Conservation (phyloP, 2,797 vertebrate genomes). For the Ambastaia sidthimunki region DNA sequence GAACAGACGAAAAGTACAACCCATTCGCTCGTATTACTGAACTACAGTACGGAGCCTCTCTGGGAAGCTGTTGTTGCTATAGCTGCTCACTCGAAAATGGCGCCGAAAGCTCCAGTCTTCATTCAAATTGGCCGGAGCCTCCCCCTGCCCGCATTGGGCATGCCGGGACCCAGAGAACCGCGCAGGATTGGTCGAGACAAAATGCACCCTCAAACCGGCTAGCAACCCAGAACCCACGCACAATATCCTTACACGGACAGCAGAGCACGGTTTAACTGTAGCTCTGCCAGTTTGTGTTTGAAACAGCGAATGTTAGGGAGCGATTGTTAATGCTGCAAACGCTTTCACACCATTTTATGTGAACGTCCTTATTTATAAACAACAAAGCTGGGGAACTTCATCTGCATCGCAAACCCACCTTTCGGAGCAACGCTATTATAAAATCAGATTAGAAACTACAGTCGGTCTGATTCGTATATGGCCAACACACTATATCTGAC, state of each 20-base stretch:
- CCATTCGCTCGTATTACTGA: constrained; percentile 1
- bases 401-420: not conserved
- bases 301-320: constrained; percentile 4
- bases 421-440: not conserved
- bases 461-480: not conserved
- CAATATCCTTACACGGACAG: constrained; percentile 59
- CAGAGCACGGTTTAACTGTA: constrained; percentile 57
- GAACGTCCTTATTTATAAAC: not conserved
- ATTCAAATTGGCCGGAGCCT: constrained; percentile 98
- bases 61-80: constrained; percentile 80
- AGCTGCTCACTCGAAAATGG: constrained; percentile 97
- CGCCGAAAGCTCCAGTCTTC: constrained; percentile 96
- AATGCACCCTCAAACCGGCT: constrained; percentile 83
- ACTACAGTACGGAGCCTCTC: constrained; percentile 61
- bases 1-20: not conserved
- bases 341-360: not conserved
- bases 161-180: constrained; percentile 74
- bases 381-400: not conserved
- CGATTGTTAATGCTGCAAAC: not conserved
- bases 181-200: constrained; percentile 74
- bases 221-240: constrained; percentile 73
- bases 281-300: constrained; percentile 26
- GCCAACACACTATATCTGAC: not conserved
- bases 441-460: not conserved
- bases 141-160: constrained; percentile 82